phyloP scores from a whole-genome alignment of 2,113 vertebrate genomes.

The Triplophysa rosa region DNA sequence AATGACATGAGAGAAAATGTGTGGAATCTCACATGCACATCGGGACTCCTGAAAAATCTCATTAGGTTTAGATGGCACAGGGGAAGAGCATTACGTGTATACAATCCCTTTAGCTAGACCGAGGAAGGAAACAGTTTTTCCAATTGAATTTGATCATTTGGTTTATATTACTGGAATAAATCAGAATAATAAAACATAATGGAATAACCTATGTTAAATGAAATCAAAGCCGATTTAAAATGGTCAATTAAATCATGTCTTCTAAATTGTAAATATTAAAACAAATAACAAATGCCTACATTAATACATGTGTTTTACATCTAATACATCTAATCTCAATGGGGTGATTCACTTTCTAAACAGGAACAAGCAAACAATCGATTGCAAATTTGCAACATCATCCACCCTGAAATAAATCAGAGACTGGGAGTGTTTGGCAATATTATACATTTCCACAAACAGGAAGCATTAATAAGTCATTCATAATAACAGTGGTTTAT shows the following conservation, averaged over 20 bases:
- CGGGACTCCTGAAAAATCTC: slow-evolving; percentile 22
- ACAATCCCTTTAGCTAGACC: neutral
- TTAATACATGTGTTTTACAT: neutral
- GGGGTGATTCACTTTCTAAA: neutral
- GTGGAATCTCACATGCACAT: slow-evolving; percentile 16
- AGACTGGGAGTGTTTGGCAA: neutral
- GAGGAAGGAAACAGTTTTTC: neutral
- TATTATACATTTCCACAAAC: neutral
- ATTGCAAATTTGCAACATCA: neutral
- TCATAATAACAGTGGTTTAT: neutral
- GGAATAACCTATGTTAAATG: neutral
- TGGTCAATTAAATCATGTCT: too few species aligned
- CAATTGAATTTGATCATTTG: neutral
- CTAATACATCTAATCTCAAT: slow-evolving; percentile 1
- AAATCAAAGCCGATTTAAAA: neutral
- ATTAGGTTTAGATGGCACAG: neutral
- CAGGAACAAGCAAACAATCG: neutral
- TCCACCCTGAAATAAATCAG: neutral
- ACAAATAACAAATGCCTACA: too few species aligned
- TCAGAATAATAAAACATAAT: neutral
- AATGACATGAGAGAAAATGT: slow-evolving; percentile 5
- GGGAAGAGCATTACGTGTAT: neutral
- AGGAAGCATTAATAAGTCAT: neutral
- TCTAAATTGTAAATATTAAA: too few species aligned
- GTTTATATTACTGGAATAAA: neutral